Conservation (phyloP, 2,113 vertebrate genomes). For the Tichodroma muraria region DNA sequence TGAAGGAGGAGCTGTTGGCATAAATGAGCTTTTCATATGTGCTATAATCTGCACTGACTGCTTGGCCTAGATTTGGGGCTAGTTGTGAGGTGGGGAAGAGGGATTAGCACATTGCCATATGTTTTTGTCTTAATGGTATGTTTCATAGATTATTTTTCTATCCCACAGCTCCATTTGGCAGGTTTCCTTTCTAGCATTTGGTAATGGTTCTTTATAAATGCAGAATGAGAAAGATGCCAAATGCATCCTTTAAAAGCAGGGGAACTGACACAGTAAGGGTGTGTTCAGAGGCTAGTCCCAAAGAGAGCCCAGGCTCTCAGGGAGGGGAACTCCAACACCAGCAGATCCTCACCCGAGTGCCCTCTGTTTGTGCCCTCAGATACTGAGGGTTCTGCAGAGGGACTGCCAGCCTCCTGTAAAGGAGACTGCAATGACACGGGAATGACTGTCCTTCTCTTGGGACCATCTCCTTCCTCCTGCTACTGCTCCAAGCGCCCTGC, state of each 20-base stretch:
- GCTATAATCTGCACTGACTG: slow-evolving; percentile 44
- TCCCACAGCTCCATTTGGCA: slow-evolving; percentile 57
- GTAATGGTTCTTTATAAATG: slow-evolving; percentile 52
- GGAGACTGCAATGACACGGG: neutral
- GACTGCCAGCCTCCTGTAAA: neutral
- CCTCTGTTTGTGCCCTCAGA: neutral
- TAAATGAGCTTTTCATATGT: slow-evolving; percentile 3
- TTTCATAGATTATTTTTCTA: slow-evolving; percentile 57
- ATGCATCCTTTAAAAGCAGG: neutral
- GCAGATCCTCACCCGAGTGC: neutral
- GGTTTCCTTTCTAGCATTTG: slow-evolving; percentile 59
- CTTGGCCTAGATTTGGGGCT: slow-evolving; percentile 54
- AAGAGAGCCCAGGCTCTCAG: neutral
- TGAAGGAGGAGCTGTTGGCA: slow-evolving; percentile 18
- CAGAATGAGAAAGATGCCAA: slow-evolving; percentile 12
- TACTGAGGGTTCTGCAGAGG: neutral
- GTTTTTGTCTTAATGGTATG: slow-evolving; percentile 64
- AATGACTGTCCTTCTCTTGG: neutral
- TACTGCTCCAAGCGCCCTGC: neutral
- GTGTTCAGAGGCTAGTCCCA: neutral
- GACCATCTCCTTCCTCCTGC: neutral
- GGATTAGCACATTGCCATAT: slow-evolving; percentile 63
- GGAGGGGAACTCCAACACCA: neutral
- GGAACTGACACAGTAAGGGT: neutral
- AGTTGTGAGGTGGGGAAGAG: slow-evolving; percentile 46